Base-by-base conservation (phyloP, 1,140 invertebrate genomes). In the Drosophila oshimai region DNA sequence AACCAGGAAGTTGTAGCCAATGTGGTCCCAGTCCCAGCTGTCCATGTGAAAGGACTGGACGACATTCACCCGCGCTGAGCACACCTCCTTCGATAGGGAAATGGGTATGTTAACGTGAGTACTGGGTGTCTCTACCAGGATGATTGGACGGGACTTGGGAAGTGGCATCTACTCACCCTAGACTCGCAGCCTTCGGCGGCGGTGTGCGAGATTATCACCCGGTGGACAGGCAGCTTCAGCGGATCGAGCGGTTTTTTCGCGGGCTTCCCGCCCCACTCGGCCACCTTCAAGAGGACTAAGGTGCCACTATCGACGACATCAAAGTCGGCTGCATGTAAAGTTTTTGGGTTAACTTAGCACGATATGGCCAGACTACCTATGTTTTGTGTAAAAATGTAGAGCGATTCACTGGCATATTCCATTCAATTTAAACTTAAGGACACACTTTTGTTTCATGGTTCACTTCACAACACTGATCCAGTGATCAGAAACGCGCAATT, bases 11-110 rank as follows among this genome's bases (percentile, higher is more conserved):
- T 94, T 96, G 67, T 94, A 94, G 1, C 88, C 94, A 18, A 95
- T 94, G 73, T 95, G 95, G 22, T 90, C 89, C 93, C 93, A 92
- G 0, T 91, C 79, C 26, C 91, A 92, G 1, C 93, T 93, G 51
- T 95, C 94, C 44, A 96, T 95, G 86, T 96, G 95, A 75, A 94
- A 96, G 9, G 91, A 93, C 89, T 96, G 95, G 13, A 95, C 94
- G 1, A 91, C 42, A 29, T 93, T 92, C 0, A 95, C 93, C 0
- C 91, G 90, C 0, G 77, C 57, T 5, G 86, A 88, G 50, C 94
- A 94, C 3, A 91, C 78, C 0, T 93, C 65, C 90, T 91, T 39
- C 15, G 12, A 33, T 46, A 17, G 12, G 49, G 49, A 6, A 18
- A 55, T 6, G 20, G 7, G 6, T 6, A 36, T 22, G 15, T 12